Percentiles rank a stretch among this genome's conserved stretches.
These are phyloP conservation scores for Triops cancriformis DNA, from an alignment of 1,140 invertebrate genomes.

Conservation along the genomic window DNA sequence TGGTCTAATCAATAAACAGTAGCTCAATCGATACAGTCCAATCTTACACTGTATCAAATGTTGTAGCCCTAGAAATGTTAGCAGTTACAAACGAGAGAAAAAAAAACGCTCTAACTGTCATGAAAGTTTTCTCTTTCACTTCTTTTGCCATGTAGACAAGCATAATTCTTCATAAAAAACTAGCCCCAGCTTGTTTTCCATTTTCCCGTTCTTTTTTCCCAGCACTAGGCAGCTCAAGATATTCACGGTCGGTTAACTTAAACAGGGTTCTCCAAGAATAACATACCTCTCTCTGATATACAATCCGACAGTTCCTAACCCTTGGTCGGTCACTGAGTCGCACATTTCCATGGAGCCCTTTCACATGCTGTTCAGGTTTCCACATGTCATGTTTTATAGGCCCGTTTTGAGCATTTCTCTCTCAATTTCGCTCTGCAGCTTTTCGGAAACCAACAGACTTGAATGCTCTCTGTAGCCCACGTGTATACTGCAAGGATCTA, in stretches of 20 bases:
- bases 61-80: no score
- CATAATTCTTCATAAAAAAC: not conserved
- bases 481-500: not conserved
- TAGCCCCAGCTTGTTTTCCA: not conserved
- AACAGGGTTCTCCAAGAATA: not conserved
- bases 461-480: not conserved
- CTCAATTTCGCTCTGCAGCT: not conserved
- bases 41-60: not conserved
- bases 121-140: not conserved
- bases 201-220: not conserved
- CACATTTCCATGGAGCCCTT: not conserved
- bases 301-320: not conserved
- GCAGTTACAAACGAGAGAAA: not conserved
- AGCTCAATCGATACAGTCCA: not conserved
- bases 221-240: not conserved
- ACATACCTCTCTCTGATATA: not conserved
- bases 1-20: not conserved
- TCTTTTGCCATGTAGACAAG: not conserved
- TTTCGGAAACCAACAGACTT: not conserved
- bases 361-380: conserved; percentile 13
- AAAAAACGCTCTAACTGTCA: not conserved
- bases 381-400: conserved; percentile 1
- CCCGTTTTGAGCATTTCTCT: not conserved
- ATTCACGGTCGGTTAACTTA: conserved; percentile 10
- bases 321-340: not conserved